Evolutionary conservation across 2,113 vertebrate species (phyloP), one percentile per base, ranked within the genome.

Genomic region (Rhizomys pruinosus): DNA sequence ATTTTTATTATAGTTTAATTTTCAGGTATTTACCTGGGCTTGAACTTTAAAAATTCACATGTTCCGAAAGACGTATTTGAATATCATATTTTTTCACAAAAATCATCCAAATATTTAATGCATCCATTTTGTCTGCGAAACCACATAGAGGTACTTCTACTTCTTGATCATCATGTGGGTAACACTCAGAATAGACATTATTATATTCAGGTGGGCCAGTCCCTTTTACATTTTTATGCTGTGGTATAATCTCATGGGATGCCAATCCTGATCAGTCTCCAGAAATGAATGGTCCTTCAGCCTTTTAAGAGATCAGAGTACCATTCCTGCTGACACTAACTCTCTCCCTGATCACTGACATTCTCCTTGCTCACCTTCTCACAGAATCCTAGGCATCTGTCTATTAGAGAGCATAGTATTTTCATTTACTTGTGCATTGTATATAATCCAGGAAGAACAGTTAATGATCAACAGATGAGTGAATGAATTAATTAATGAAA

Each of bases 1-100:
- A 74, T 93, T 87, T 72, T 71, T 92, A 81, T 27, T 91, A 0
- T 47, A 90, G 29, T 25, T 82, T 92, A 82, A 84, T 90, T 90
- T 87, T 94, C 25, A 88, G 27, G 19, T 91, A 71, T 91, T 82
- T 68, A 66, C 59, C 29, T 84, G 16, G 2, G 19, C 63, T 37
- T 94, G 76, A 72, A 42, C 15, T n/a, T 7, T 86, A 47, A 88
- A 94, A 87, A 71, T 71, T 47, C 69, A n/a, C n/a, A n/a, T n/a
- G n/a, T n/a, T n/a, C n/a, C n/a, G 59, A 91, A 89, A 80, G 23
- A 77, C 7, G 7, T 59, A 82, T 16, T 80, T 78, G 81, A 52
- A 91, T 47, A 59, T 39, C 47, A 11, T 34, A 47, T 84, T 84
- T 34, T n/a, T 87, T 68, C 82, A 47, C 17, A 63, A 16, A 96